phyloP scores from a whole-genome alignment of 2,797 vertebrate genomes.

The Acipenser ruthenus region DNA sequence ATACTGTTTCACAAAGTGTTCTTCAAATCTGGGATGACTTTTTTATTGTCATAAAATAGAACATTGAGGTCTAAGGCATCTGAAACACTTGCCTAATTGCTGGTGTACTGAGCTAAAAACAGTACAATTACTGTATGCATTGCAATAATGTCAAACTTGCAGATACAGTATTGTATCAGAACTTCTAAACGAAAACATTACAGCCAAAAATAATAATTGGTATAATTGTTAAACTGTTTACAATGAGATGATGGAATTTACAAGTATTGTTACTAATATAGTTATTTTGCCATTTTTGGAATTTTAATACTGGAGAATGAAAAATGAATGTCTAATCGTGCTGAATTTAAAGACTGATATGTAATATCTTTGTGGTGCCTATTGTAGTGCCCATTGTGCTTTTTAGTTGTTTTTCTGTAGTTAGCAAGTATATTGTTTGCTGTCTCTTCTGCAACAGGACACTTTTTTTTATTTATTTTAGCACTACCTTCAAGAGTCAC shows the following conservation, averaged over 20 bases:
- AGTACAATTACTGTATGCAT: constrained; percentile 33
- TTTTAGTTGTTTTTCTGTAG: constrained; percentile 43
- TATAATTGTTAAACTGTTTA: constrained; percentile 25
- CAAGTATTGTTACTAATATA: constrained; percentile 11
- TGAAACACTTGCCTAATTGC: constrained; percentile 25
- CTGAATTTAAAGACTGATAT: constrained; percentile 19
- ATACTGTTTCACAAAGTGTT: constrained; percentile 38
- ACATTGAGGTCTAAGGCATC: constrained; percentile 28
- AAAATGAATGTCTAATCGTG: constrained; percentile 10
- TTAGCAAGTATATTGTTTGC: constrained; percentile 28
- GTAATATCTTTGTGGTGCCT: constrained; percentile 53
- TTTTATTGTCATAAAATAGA: background rate
- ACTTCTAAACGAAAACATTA: constrained; percentile 25
- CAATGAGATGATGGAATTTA: constrained; percentile 5
- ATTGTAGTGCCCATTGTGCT: constrained; percentile 41
- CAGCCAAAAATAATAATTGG: constrained; percentile 20
- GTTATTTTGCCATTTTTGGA: constrained; percentile 16
- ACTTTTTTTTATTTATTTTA: background rate
- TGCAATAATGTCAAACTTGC: constrained; percentile 33
- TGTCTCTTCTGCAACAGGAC: background rate
- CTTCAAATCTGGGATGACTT: constrained; percentile 33
- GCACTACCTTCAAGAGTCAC: background rate
- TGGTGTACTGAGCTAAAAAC: background rate
- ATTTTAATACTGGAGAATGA: constrained; percentile 5
- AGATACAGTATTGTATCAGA: constrained; percentile 34